Evolutionary conservation across 2,797 vertebrate species (phyloP), one percentile per base, ranked within the genome.

Genomic region (Chloroceryle amazona): DNA sequence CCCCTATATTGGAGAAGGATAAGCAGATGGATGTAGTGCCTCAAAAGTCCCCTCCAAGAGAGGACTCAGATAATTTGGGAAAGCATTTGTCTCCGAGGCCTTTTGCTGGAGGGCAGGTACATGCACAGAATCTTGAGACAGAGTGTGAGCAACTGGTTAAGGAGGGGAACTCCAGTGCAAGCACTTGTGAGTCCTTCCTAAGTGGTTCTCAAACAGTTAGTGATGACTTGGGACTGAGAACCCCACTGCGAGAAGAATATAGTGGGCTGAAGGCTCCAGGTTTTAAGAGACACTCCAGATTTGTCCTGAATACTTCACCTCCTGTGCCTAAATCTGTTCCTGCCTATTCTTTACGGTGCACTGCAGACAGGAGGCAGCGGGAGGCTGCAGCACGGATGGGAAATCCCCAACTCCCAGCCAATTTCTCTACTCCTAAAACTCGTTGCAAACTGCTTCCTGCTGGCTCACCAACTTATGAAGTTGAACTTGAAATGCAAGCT

Each of bases 401-500:
- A 9, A 98, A 98, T 9, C 94, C 95, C 21, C 98, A 93, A 0
- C 89, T 95, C 6, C 70, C 71, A 5, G 85, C 97, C 29, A 94
- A 74, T 31, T 96, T 98, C 72, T 98, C 98, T 1, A 96, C 98
- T n/a, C 98, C 98, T 11, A 61, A 71, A 61, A 96, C 63, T 25
- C 73, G 11, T 35, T 93, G 94, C 51, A 90, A 68, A 15, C 18
- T 6, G 1, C 44, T n/a, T 10, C 73, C 97, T n/a, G 85, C 89
- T 8, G 96, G 94, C 46, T 63, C 98, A 2, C 97, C 97, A 1
- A 98, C 98, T 4, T 99, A 99, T 0, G 98, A 99, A 68, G 99
- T 99, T 9, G 99, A 99, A 86, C 96, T 99, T 81, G 98, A 99
- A 94, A 99, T 99, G 98, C 99, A 98, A 75, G 98, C 98, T 1